Evolutionary conservation across 1,140 invertebrate species (phyloP).

Genomic region (Dreissena rostriformis): DNA sequence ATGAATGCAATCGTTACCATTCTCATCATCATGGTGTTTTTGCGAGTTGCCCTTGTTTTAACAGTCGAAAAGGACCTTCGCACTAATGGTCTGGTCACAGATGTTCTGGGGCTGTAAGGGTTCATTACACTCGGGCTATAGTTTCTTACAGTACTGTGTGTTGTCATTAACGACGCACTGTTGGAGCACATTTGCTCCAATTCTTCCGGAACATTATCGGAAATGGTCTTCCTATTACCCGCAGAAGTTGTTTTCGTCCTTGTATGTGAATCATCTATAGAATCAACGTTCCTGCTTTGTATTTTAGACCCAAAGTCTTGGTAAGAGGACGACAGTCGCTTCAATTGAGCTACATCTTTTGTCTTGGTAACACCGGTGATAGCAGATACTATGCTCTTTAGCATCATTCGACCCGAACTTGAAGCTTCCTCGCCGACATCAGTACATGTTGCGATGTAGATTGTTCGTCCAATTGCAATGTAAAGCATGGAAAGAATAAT

Average conservation of each 20-base stretch:
- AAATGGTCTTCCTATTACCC: background rate
- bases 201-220: background rate
- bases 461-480: constrained; percentile 53
- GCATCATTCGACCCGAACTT: background rate
- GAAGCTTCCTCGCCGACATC: constrained; percentile 6
- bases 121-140: too few relatives aligned
- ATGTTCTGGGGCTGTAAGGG: too few relatives aligned
- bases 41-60: constrained; percentile 21
- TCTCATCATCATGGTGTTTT: constrained; percentile 53
- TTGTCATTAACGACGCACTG: background rate
- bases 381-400: constrained; percentile 30
- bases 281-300: background rate
- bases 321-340: background rate
- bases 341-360: background rate
- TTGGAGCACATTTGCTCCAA: background rate
- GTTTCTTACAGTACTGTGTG: too few relatives aligned
- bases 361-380: constrained; percentile 26
- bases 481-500: constrained; percentile 24
- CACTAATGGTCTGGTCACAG: background rate
- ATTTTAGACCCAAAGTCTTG: background rate
- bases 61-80: constrained; percentile 40
- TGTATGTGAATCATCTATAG: background rate
- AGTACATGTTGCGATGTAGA: constrained; percentile 46
- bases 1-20: constrained; percentile 54
- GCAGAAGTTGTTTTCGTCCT: background rate